phyloP scores from a whole-genome alignment of 2,113 vertebrate species.

The Nibea albiflora region DNA sequence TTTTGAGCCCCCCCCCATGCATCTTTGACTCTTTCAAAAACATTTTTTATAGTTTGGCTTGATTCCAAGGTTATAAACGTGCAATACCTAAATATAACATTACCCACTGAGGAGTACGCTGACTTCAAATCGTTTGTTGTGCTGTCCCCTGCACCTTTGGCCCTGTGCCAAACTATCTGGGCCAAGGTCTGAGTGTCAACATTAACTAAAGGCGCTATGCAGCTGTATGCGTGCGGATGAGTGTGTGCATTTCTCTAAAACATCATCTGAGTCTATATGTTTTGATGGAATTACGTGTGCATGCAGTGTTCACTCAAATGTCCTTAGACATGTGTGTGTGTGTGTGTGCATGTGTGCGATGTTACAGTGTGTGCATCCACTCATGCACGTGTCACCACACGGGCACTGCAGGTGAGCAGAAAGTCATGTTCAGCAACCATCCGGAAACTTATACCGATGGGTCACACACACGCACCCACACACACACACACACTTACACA shows the following conservation, averaged over 20 bases:
- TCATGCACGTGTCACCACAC: conserved; percentile 12
- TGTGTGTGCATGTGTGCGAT: conserved; percentile 3
- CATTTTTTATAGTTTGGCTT: neutral
- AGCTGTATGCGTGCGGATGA: neutral
- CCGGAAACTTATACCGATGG: conserved; percentile 21
- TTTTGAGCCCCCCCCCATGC: neutral
- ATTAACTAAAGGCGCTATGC: neutral
- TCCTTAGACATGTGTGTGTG: neutral
- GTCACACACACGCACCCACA: conserved; percentile 1
- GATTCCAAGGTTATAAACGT: neutral
- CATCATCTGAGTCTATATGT: neutral
- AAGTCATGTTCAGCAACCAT: conserved; percentile 25
- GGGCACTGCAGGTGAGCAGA: conserved; percentile 34
- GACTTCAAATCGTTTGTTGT: neutral
- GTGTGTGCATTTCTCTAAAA: neutral
- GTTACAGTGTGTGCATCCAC: neutral
- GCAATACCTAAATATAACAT: neutral
- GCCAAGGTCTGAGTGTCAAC: conserved; percentile 14
- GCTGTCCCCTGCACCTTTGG: neutral
- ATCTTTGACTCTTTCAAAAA: neutral
- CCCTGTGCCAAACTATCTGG: conserved; percentile 11
- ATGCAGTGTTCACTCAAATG: neutral
- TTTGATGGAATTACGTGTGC: neutral
- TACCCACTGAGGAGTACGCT: neutral
- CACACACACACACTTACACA: neutral